Conservation (phyloP, 1,140 invertebrate species). For the Cotesia typhae region DNA sequence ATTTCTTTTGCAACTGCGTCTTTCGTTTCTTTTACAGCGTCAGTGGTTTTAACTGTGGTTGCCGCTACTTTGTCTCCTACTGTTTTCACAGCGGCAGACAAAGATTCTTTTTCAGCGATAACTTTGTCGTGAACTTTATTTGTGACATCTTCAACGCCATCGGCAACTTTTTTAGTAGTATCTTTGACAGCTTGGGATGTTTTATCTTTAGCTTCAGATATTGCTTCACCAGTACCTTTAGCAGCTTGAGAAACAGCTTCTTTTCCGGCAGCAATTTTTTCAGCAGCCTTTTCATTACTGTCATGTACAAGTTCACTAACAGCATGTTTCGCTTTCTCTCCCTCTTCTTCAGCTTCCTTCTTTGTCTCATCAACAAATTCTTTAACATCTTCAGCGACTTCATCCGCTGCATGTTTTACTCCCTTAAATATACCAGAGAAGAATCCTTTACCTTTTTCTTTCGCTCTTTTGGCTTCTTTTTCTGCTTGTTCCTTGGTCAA, state of each 20-base stretch:
- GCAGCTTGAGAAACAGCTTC: constrained; percentile 16
- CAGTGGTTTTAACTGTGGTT: not conserved
- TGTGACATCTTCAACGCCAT: constrained; percentile 41
- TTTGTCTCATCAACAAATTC: constrained; percentile 41
- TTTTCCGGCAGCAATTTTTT: constrained; percentile 34
- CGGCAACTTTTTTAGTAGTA: constrained; percentile 34
- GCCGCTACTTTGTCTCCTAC: constrained; percentile 31
- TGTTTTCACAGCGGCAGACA: not conserved
- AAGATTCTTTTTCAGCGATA: constrained; percentile 7
- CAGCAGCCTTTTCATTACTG: constrained; percentile 33
- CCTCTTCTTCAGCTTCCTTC: constrained; percentile 38
- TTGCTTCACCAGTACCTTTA: constrained; percentile 23
- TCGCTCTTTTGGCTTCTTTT: constrained; percentile 35
- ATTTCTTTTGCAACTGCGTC: constrained; percentile 31
- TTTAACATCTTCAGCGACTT: constrained; percentile 39
- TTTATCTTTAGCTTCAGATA: constrained; percentile 6
- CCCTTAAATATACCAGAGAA: constrained; percentile 46
- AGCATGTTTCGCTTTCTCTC: constrained; percentile 26
- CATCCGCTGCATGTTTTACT: constrained; percentile 46
- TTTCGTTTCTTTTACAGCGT: constrained; percentile 4
- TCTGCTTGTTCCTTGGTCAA: constrained; percentile 12
- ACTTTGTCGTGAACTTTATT: constrained; percentile 37
- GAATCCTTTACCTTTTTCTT: constrained; percentile 37
- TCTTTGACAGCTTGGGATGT: not conserved
- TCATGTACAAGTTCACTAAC: not conserved